A percentile compares a stretch with the other conserved stretches of the same genome.
These are phyloP conservation scores for Mergus octosetaceus DNA, from an alignment of 2,797 vertebrate genomes.

Conservation along the genomic window DNA sequence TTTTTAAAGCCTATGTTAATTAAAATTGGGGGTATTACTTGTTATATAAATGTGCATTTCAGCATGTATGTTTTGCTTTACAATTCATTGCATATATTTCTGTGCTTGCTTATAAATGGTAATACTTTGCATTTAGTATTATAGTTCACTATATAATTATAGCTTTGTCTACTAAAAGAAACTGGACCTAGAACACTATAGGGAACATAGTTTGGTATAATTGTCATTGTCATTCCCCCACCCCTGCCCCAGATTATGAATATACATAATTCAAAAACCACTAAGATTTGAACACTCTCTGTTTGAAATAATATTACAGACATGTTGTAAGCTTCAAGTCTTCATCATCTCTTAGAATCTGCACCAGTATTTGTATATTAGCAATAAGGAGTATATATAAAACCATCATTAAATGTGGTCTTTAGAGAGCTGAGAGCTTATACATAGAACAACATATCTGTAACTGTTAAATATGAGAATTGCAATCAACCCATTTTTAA, in stretches of 20 bases:
- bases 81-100: background rate
- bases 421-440: background rate
- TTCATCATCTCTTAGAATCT: background rate
- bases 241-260: background rate
- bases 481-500: background rate
- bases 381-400: background rate
- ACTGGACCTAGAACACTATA: background rate
- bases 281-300: background rate
- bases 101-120: background rate
- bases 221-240: background rate
- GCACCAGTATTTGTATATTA: background rate
- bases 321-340: background rate
- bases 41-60: background rate
- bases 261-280: background rate
- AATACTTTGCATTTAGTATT: background rate
- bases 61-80: background rate
- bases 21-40: background rate
- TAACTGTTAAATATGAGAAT: background rate
- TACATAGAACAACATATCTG: background rate
- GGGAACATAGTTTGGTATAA: background rate
- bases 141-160: background rate
- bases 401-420: background rate
- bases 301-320: background rate
- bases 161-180: background rate
- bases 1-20: conserved; percentile 27